Evolutionary conservation across 2,113 vertebrate species (phyloP).

Genomic region (Corvus cornix): DNA sequence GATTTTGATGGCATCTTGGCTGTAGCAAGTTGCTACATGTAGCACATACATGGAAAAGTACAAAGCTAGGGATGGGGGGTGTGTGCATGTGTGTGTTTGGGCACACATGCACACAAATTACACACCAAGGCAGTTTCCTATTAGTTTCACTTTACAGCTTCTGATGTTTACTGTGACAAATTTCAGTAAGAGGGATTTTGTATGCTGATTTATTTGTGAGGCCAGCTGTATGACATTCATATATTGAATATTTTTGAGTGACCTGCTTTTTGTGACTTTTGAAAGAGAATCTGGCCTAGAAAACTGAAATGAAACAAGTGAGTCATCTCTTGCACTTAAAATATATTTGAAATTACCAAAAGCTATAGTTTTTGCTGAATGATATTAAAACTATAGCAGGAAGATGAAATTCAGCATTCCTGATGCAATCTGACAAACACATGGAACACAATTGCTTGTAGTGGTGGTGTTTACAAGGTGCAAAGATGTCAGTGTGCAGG

Average conservation of each 20-base stretch:
- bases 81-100: background rate
- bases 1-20: background rate
- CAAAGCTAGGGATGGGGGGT: background rate
- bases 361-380: background rate
- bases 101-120: background rate
- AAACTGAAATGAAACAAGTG: background rate
- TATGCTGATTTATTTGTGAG: slow-evolving; percentile 40
- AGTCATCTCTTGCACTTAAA: background rate
- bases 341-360: background rate
- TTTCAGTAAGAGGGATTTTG: slow-evolving; percentile 33
- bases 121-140: background rate
- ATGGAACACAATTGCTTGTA: slow-evolving; percentile 5
- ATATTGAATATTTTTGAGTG: background rate
- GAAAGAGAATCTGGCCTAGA: background rate
- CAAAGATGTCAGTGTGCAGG: background rate
- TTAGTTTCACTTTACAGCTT: slow-evolving; percentile 32
- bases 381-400: background rate
- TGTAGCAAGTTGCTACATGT: background rate
- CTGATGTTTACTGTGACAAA: slow-evolving; percentile 47
- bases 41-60: background rate
- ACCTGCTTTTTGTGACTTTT: background rate
- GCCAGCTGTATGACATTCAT: background rate
- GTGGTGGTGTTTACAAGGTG: slow-evolving; percentile 44
- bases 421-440: slow-evolving; percentile 47
- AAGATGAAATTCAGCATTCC: background rate